A percentile compares a stretch with the other conserved stretches of the same genome.
Conservation (phyloP, 2,797 vertebrate species). For the Molothrus aeneus region DNA sequence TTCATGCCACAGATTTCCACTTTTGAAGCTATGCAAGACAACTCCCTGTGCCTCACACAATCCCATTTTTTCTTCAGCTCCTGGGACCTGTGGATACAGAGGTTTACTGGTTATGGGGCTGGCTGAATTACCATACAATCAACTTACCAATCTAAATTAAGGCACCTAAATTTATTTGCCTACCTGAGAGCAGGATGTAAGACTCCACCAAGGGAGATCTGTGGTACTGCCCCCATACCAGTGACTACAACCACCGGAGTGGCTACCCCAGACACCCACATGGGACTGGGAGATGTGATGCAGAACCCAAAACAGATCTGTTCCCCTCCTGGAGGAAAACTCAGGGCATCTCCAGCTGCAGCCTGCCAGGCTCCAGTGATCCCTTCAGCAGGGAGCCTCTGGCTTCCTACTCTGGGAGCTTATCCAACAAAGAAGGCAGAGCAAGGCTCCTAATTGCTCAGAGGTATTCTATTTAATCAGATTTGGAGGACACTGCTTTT, state of each 20-base stretch:
- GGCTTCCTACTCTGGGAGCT: not conserved
- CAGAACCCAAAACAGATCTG: not conserved
- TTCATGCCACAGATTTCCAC: not conserved
- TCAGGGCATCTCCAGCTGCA: not conserved
- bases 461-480: conserved; percentile 7
- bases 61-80: not conserved
- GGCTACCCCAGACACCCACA: not conserved
- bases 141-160: not conserved
- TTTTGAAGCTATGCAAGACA: not conserved
- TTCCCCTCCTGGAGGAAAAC: not conserved
- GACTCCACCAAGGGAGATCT: not conserved
- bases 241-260: not conserved
- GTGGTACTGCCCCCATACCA: not conserved
- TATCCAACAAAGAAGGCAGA: not conserved
- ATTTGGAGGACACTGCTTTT: conserved; percentile 4
- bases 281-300: not conserved
- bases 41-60: not conserved
- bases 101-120: not conserved
- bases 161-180: not conserved
- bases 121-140: not conserved
- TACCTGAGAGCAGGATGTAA: not conserved
- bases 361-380: not conserved
- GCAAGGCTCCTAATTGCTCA: not conserved
- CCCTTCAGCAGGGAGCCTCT: not conserved
- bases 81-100: not conserved